Evolutionary conservation across 2,888 invertebrate species (phyloP), one percentile per base, ranked within the genome.

Genomic region (Xylota segnis): DNA sequence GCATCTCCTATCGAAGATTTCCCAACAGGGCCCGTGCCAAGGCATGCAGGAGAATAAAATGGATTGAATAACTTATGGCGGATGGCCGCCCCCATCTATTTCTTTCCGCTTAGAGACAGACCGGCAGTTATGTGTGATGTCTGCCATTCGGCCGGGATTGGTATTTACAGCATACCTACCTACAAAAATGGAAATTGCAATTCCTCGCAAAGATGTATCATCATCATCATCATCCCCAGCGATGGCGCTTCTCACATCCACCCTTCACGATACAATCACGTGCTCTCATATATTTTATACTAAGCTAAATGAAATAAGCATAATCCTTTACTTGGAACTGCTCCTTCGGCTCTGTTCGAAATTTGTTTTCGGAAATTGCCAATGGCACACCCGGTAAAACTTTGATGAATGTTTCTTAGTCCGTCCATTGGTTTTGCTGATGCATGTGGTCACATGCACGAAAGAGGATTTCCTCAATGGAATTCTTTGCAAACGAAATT

Each of bases 1-100:
- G 72, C 72, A 83, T 74, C 68, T 68, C 74, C 68, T 74, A 63
- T 63, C 74, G 45, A 63, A 83, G 83, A 83, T 83, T 83, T 83
- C 83, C 74, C 83, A 43, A 12, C 56, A 78, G 79, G 18, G n/a
- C 32, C n/a, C 50, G 61, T 65, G 59, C 59, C 14, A 58, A 50
- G 50, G 50, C 43, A 74, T 58, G 34, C 45, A 34, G 10, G 1
- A 47, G 10, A 58, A 47, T 82, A 72, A 66, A 77, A 72, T 83
- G 66, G 32, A 66, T 78, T 68, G 78, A 78, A 83, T 78, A 78
- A 78, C 83, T 83, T 68, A 72, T 72, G 54, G 72, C 50, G 47
- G 58, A 52, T 72, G 23, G 54, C 45, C 50, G 29, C 59, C 40
- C 65, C 34, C 43, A 59, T 56, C 58, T 37, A 54, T 34, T 43